Evolutionary conservation across 1,140 invertebrate species (phyloP).

Genomic region (Triops cancriformis): DNA sequence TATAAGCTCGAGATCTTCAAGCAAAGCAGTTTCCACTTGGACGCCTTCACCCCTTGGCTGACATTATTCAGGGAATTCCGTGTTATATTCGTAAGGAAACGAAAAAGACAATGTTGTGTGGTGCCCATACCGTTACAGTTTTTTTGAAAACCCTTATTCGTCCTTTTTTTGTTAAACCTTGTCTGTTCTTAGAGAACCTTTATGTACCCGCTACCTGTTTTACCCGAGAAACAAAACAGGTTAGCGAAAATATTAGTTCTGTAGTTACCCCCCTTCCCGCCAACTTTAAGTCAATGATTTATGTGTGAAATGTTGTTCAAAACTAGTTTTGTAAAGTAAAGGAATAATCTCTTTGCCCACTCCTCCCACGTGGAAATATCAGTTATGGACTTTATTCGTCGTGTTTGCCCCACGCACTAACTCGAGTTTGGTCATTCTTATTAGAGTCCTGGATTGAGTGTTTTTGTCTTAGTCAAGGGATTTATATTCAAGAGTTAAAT

Average conservation of each 20-base stretch:
- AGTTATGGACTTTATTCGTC: background rate
- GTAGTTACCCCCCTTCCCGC: too few relatives aligned
- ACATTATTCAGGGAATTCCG: constrained; percentile 4
- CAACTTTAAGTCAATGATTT: too few relatives aligned
- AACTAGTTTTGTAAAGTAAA: background rate
- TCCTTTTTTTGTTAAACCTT: background rate
- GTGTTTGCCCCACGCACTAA: background rate
- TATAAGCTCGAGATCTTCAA: background rate
- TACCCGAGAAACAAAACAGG: too few relatives aligned
- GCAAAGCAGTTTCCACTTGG: background rate
- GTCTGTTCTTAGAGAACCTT: too few relatives aligned
- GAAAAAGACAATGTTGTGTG: background rate
- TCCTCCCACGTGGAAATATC: background rate
- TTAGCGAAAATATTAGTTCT: too few relatives aligned
- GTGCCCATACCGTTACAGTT: background rate
- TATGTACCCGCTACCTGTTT: too few relatives aligned
- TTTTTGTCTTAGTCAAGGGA: background rate
- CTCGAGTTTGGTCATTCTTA: background rate
- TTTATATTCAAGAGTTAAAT: too few relatives aligned
- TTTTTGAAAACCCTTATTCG: background rate
- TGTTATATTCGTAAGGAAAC: background rate
- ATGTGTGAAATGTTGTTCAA: too few relatives aligned
- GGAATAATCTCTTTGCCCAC: background rate
- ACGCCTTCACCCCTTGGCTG: constrained; percentile 6
- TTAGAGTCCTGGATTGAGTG: background rate